Percentiles rank a stretch among this genome's conserved stretches.
phyloP scores from a whole-genome alignment of 2,113 vertebrate genomes.

The Nipponia nippon region DNA sequence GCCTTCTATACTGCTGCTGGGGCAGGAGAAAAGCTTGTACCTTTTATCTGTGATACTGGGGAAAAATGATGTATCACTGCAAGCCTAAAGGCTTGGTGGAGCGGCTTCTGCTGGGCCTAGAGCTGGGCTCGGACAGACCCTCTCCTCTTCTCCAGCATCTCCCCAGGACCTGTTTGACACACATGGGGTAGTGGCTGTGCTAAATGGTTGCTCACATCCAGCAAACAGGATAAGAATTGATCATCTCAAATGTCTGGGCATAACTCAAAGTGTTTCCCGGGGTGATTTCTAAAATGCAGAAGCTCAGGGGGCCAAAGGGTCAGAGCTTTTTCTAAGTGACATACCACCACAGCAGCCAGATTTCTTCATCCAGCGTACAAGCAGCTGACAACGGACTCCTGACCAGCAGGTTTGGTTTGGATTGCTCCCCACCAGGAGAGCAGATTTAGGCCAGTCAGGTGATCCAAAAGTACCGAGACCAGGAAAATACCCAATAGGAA shows the following conservation, averaged over 20 bases:
- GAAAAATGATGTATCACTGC: neutral
- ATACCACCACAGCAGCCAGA: neutral
- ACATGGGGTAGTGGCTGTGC: neutral
- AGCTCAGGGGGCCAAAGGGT: neutral
- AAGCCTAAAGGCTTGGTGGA: neutral
- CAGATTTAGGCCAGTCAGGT: neutral
- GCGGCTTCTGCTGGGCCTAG: neutral
- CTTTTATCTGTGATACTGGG: neutral
- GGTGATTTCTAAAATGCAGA: neutral
- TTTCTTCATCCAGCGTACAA: neutral
- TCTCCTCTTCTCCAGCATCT: neutral
- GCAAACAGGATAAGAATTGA: fast-evolving
- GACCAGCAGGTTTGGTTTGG: neutral
- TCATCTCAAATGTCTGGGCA: neutral
- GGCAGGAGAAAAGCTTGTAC: neutral
- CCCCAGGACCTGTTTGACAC: neutral
- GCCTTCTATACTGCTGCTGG: neutral
- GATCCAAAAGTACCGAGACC: neutral
- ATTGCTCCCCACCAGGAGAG: neutral
- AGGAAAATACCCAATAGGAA: neutral
- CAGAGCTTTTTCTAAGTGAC: neutral
- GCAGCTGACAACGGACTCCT: neutral
- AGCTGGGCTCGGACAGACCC: neutral
- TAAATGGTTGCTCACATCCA: neutral
- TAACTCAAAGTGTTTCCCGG: neutral